Conservation (phyloP, 2,113 vertebrate genomes). For the Eurypyga helias region DNA sequence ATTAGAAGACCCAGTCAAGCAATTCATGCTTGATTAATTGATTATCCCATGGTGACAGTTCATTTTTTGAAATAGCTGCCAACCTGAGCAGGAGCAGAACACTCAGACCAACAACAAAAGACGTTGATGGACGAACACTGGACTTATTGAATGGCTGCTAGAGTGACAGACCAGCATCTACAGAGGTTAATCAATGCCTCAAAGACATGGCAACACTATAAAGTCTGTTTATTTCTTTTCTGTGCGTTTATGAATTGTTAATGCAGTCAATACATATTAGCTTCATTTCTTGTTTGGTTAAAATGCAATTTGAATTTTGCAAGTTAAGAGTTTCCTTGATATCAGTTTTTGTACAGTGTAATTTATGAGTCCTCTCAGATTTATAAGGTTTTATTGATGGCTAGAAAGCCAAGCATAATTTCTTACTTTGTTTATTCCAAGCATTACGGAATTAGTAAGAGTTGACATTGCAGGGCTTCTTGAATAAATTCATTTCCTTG, state of each 20-base stretch:
- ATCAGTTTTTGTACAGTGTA: neutral
- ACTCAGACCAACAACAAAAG: constrained; percentile 34
- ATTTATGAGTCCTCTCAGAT: constrained; percentile 31
- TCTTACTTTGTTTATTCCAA: constrained; percentile 44
- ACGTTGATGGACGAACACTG: constrained; percentile 44
- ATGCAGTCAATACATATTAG: constrained; percentile 51
- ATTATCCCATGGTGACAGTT: constrained; percentile 48
- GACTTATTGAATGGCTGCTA: constrained; percentile 26
- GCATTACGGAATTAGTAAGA: constrained; percentile 28
- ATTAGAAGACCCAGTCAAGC: constrained; percentile 53
- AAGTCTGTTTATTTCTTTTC: constrained; percentile 35
- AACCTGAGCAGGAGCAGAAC: constrained; percentile 4
- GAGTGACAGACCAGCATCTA: neutral
- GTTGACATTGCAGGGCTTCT: constrained; percentile 11
- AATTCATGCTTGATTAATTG: constrained; percentile 69
- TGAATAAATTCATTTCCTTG: constrained; percentile 53
- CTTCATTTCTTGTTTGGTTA: constrained; percentile 29
- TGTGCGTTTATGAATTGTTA: constrained; percentile 63
- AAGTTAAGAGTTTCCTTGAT: neutral
- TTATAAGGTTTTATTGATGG: constrained; percentile 39
- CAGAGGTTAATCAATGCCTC: constrained; percentile 62
- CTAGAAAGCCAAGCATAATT: constrained; percentile 28
- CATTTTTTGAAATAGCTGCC: constrained; percentile 52
- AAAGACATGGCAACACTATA: neutral
- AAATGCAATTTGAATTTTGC: constrained; percentile 35